phyloP scores from a whole-genome alignment of 2,888 invertebrate species.

The Hymenopus coronatus region DNA sequence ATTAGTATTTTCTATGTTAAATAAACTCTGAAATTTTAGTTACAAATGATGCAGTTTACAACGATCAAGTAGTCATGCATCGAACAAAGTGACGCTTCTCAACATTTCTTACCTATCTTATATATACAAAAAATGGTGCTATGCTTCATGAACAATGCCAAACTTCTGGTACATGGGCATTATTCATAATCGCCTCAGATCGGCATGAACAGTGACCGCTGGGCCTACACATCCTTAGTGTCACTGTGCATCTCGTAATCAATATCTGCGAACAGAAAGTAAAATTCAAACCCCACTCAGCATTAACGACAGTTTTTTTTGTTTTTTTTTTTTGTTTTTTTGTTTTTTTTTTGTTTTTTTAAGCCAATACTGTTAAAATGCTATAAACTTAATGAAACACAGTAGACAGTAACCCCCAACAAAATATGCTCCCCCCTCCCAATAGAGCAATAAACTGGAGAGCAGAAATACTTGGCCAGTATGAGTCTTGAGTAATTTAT shows the following conservation, averaged over 20 bases:
- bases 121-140: conserved; percentile 32
- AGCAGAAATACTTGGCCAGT: no score
- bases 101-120: conserved; percentile 29
- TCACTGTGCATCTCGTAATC: conserved; percentile 36
- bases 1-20: neutral
- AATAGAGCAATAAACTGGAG: no score
- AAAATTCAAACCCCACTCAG: neutral
- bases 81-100: neutral
- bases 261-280: conserved; percentile 33
- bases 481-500: no score
- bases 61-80: neutral
- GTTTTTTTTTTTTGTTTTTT: neutral
- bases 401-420: no score
- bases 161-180: conserved; percentile 33
- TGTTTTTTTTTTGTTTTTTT: neutral
- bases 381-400: no score
- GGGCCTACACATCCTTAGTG: conserved; percentile 33
- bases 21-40: neutral
- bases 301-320: neutral
- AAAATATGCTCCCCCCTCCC: no score
- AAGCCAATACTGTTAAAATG: neutral
- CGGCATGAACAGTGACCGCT: conserved; percentile 28
- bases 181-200: conserved; percentile 34
- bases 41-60: neutral
- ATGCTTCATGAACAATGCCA: conserved; percentile 33